Evolutionary conservation across 2,888 invertebrate genomes (phyloP), one percentile per base, ranked within the genome.

Genomic region (Physocephala rufipes): DNA sequence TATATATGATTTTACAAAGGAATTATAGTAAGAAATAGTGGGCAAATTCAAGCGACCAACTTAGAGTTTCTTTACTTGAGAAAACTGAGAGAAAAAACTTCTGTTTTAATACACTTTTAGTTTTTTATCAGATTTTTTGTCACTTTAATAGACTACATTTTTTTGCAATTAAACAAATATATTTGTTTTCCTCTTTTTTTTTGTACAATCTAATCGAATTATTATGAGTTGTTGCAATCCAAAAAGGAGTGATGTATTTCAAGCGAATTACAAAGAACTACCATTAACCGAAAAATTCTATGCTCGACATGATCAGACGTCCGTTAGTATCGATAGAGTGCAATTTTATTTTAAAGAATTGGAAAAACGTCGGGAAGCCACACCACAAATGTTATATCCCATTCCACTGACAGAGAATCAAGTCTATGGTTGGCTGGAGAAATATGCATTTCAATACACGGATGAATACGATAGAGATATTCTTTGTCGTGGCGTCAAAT

Each of bases 391-490:
- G 58, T 55, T 49, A 12, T 72, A 61, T 36, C 26, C 65, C 26
- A 74, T 74, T 2, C 77, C 77, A 19, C 47, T 75, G 36, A 77
- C 77, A 1, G 74, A 74, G 74, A 78, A 77, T 72, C 78, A 78
- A 75, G 71, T 59, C 7, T 77, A 78, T 43, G 77, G 77, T 47
- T 78, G 78, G 76, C 36, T 74, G 9, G 74, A 73, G 66, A 65
- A 72, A 51, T 66, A 61, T 13, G 73, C 73, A 9, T 64, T 70
- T 0, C 62, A 28, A n/a, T 76, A 73, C 21, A 65, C 64, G 0
- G 72, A 74, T 21, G 73, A 71, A 13, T 26, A 67, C 28, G 77
- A 78, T 63, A 19, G 28, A n/a, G 71, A 72, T 12, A 67, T 78
- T n/a, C 47, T 75, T 21, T n/a, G 65, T 26, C 72, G 75, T 70